Percentiles rank a stretch among this genome's conserved stretches.
These are phyloP conservation scores for Trematomus bernacchii DNA, from an alignment of 2,797 vertebrate species.

Conservation along the genomic window DNA sequence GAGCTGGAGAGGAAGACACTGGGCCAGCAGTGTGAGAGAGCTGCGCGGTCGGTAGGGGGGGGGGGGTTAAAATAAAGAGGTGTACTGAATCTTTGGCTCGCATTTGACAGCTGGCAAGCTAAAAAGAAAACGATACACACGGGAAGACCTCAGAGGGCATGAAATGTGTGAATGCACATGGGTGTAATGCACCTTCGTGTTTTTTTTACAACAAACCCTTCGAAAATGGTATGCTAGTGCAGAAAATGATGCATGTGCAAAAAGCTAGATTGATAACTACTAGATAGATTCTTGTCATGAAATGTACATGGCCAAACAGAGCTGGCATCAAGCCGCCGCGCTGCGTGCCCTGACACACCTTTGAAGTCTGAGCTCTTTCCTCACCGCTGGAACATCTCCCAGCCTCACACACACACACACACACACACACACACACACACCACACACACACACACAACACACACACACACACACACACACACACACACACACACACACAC, in stretches of 20 bases:
- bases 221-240: slow-evolving; percentile 2
- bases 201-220: slow-evolving; percentile 23
- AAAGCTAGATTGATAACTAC: slow-evolving; percentile 34
- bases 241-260: slow-evolving; percentile 25
- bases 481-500: slow-evolving; percentile 11
- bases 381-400: slow-evolving; percentile 65
- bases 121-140: slow-evolving; percentile 59
- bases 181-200: slow-evolving; percentile 38
- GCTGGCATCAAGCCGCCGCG: slow-evolving; percentile 48
- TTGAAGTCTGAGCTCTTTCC: slow-evolving; percentile 75
- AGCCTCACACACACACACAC: slow-evolving; percentile 22
- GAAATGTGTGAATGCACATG: slow-evolving; percentile 31
- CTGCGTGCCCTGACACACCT: slow-evolving; percentile 70
- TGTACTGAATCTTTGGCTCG: slow-evolving; percentile 54
- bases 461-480: slow-evolving; percentile 14
- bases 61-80: slow-evolving; percentile 43
- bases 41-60: slow-evolving; percentile 6
- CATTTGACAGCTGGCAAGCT: slow-evolving; percentile 61
- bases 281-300: slow-evolving; percentile 58
- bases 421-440: slow-evolving; percentile 23
- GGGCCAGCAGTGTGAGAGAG: slow-evolving; percentile 48
- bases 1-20: slow-evolving; percentile 49
- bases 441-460: slow-evolving; percentile 25
- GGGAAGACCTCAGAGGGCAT: slow-evolving; percentile 42
- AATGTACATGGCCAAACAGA: slow-evolving; percentile 68